These are phyloP conservation scores for Leptoclinus maculatus DNA, from an alignment of 2,797 vertebrate species.

Conservation along the genomic window DNA sequence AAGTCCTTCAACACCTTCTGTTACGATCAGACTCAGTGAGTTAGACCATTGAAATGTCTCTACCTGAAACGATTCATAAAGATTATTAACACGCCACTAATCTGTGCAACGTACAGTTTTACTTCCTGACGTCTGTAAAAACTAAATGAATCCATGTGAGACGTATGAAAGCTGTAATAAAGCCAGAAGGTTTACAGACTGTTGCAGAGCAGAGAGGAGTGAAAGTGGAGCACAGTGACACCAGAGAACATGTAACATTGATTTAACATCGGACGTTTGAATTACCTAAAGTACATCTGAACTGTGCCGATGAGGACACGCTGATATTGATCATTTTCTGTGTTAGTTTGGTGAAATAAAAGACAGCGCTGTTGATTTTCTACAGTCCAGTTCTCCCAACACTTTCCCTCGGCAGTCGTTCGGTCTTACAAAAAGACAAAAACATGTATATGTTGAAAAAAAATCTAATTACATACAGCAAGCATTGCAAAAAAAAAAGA, in stretches of 20 bases:
- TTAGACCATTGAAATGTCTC: neutral
- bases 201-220: neutral
- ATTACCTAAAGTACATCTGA: neutral
- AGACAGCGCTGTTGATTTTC: neutral
- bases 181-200: too few relatives aligned
- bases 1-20: neutral
- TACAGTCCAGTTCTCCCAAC: conserved; percentile 2
- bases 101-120: too few relatives aligned
- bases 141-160: neutral
- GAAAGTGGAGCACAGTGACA: neutral
- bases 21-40: neutral
- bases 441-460: conserved; percentile 23
- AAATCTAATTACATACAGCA: conserved; percentile 48
- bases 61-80: conserved; percentile 8
- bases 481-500: conserved; percentile 21
- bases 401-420: neutral
- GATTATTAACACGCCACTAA: neutral
- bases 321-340: too few relatives aligned
- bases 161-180: neutral
- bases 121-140: too few relatives aligned
- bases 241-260: neutral
- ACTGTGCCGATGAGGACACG: neutral
- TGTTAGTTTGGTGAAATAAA: neutral
- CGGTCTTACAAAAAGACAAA: conserved; percentile 24
- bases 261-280: neutral